Percentiles rank a stretch among this genome's conserved stretches.
phyloP scores from a whole-genome alignment of 2,888 invertebrate genomes.

The Watsonalla cultraria region DNA sequence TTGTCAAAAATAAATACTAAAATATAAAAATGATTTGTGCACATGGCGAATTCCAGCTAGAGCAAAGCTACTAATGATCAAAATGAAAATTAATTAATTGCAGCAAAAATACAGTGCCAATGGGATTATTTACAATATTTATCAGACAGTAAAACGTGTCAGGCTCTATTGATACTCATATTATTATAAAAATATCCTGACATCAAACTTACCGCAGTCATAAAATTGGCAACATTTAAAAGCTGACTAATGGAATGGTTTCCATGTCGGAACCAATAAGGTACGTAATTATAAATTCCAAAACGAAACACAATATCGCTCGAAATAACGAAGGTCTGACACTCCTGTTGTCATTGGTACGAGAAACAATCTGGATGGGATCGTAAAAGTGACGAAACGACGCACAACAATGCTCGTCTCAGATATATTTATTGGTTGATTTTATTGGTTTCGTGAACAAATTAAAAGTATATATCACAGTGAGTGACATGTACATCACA shows the following conservation, averaged over 20 bases:
- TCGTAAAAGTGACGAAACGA: slow-evolving; percentile 51
- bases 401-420: slow-evolving; percentile 43
- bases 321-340: slow-evolving; percentile 15
- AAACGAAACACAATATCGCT: slow-evolving; percentile 17
- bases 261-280: slow-evolving; percentile 1
- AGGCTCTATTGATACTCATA: no score
- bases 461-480: slow-evolving; percentile 54
- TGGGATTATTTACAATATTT: no score
- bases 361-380: slow-evolving; percentile 24
- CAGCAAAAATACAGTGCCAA: no score
- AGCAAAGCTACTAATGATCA: no score
- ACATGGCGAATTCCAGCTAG: no score
- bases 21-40: no score
- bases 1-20: no score
- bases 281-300: slow-evolving; percentile 14
- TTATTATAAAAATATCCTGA: no score
- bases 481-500: slow-evolving; percentile 37
- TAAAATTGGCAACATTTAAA: not conserved
- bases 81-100: no score
- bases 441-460: slow-evolving; percentile 50
- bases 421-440: slow-evolving; percentile 50
- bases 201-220: not conserved
- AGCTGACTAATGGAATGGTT: not conserved
- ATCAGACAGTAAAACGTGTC: no score
- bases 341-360: slow-evolving; percentile 13